phyloP scores from a whole-genome alignment of 2,888 invertebrate species.

The Parapristionchus giblindavisi region DNA sequence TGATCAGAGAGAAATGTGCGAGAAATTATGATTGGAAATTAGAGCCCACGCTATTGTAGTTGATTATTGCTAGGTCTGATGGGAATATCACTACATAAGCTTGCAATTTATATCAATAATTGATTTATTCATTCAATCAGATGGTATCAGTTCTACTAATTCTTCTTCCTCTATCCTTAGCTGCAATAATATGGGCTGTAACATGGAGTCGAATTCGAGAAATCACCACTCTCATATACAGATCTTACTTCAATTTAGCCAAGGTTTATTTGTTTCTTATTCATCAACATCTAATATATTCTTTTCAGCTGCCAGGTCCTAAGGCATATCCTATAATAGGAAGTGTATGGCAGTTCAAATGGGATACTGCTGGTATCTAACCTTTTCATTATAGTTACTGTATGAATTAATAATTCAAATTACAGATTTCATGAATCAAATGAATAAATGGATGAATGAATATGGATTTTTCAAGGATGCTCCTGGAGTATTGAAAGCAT shows the following conservation, averaged over 20 bases:
- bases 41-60: too few species aligned
- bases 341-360: constrained; percentile 11
- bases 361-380: neutral
- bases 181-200: neutral
- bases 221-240: neutral
- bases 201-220: constrained; percentile 14
- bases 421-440: constrained; percentile 10
- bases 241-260: constrained; percentile 20
- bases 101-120: too few species aligned
- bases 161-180: neutral
- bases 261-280: neutral
- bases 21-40: too few species aligned
- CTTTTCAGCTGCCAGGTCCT: constrained; percentile 13
- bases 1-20: too few species aligned
- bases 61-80: too few species aligned
- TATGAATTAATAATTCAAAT: neutral
- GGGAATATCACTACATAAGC: too few species aligned
- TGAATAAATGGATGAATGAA: neutral
- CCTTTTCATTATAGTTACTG: neutral
- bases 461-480: neutral
- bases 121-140: too few species aligned
- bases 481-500: neutral
- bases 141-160: neutral
- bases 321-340: constrained; percentile 27
- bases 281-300: neutral